Conservation (phyloP, 2,113 vertebrate genomes). For the Clarias gariepinus region DNA sequence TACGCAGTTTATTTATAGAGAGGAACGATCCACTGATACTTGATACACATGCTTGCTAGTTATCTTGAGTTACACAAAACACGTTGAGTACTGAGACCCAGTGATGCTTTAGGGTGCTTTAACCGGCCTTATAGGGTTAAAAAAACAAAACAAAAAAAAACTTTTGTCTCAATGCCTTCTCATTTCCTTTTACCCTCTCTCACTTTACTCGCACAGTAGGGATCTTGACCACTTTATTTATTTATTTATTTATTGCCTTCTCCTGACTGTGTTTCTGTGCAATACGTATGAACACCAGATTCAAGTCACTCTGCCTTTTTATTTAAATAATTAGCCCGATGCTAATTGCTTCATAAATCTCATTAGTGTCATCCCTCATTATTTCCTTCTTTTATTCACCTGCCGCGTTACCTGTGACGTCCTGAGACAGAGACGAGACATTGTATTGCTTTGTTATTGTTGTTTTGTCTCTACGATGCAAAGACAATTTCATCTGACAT, state of each 20-base stretch:
- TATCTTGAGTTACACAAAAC: background rate
- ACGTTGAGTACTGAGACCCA: background rate
- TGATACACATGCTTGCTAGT: background rate
- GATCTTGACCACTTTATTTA: background rate
- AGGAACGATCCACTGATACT: background rate
- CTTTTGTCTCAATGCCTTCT: background rate
- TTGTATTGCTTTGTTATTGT: background rate
- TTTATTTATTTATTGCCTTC: background rate
- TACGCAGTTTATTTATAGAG: background rate
- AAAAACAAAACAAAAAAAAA: background rate
- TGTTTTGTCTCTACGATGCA: background rate
- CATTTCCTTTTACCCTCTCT: background rate
- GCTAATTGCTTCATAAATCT: background rate
- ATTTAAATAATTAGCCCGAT: background rate
- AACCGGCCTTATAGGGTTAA: background rate
- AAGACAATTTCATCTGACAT: background rate
- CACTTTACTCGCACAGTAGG: background rate
- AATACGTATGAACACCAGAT: background rate
- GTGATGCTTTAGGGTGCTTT: background rate
- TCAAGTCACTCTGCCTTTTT: background rate
- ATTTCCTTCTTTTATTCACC: background rate
- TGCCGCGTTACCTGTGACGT: background rate
- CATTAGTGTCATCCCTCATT: background rate
- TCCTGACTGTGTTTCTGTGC: background rate
- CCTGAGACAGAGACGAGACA: background rate